Conservation (phyloP, 2,113 vertebrate species). For the Clinocottus analis region DNA sequence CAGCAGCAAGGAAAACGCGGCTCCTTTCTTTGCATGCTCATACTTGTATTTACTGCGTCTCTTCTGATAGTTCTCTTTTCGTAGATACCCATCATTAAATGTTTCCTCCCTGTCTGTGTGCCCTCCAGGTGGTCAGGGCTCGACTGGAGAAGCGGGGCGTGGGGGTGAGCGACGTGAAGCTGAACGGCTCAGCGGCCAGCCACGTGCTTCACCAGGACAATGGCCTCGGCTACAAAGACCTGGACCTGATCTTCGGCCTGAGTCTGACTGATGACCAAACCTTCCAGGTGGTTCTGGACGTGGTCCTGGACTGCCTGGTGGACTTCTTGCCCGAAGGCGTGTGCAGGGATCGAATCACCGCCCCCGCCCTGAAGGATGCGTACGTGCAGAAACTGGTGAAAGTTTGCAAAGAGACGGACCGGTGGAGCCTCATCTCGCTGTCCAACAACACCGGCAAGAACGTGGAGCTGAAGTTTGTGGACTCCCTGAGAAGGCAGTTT, state of each 20-base stretch:
- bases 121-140: conserved; percentile 88
- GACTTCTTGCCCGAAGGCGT: conserved; percentile 92
- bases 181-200: conserved; percentile 95
- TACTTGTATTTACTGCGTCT: conserved; percentile 15
- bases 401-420: conserved; percentile 93
- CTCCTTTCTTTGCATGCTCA: conserved; percentile 2
- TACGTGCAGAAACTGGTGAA: conserved; percentile 97
- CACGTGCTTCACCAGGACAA: conserved; percentile 92
- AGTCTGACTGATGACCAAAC: conserved; percentile 85
- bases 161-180: conserved; percentile 84
- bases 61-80: conserved; percentile 16
- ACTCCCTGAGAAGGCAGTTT: conserved; percentile 90
- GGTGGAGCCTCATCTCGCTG: conserved; percentile 96
- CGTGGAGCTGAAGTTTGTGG: conserved; percentile 93
- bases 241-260: conserved; percentile 93
- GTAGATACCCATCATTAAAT: conserved; percentile 24
- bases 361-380: conserved; percentile 91
- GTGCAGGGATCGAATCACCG: conserved; percentile 90
- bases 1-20: not conserved
- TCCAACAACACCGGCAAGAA: conserved; percentile 96
- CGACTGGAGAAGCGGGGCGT: conserved; percentile 91
- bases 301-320: conserved; percentile 93
- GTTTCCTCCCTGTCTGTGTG: conserved; percentile 14
- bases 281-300: conserved; percentile 91
- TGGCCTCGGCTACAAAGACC: conserved; percentile 94